Conservation (phyloP, 2,888 invertebrate genomes). For the Creontiades dilutus region DNA sequence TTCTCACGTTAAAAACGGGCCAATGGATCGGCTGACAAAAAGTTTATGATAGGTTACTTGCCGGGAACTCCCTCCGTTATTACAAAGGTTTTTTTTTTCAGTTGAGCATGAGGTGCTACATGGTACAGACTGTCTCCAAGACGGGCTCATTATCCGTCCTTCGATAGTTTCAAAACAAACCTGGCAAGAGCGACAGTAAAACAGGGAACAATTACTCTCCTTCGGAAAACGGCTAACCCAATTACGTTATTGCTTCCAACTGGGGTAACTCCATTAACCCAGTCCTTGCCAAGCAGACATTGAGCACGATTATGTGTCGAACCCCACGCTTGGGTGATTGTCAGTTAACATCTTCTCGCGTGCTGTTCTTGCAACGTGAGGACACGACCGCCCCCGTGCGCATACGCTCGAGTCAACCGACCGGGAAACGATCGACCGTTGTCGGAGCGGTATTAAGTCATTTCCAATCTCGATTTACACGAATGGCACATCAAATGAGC, state of each 20-base stretch:
- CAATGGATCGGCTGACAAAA: conserved; percentile 19
- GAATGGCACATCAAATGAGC: not conserved
- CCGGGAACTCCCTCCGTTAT: not conserved
- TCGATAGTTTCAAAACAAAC: conserved; percentile 64
- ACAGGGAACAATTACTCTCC: conserved; percentile 51
- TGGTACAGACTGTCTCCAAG: conserved; percentile 16
- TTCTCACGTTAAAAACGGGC: conserved; percentile 6
- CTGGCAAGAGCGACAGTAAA: conserved; percentile 55
- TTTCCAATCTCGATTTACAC: not conserved
- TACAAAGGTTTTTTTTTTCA: not conserved
- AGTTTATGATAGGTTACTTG: conserved; percentile 19
- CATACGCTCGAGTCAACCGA: not conserved
- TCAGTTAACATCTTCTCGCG: conserved; percentile 27
- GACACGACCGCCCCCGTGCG: conserved; percentile 16
- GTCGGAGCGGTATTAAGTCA: not conserved
- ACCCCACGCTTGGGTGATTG: conserved; percentile 50
- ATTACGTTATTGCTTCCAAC: conserved; percentile 64
- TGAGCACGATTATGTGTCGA: conserved; percentile 11
- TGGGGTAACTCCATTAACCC: conserved; percentile 54
- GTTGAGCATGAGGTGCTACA: conserved; percentile 23
- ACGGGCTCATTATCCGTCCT: conserved; percentile 50
- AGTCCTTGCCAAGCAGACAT: conserved; percentile 46
- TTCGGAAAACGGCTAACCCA: conserved; percentile 60
- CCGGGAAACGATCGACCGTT: not conserved
- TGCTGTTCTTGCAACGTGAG: conserved; percentile 21